Conservation (phyloP, 2,113 vertebrate genomes). For the Hystrix brachyura region DNA sequence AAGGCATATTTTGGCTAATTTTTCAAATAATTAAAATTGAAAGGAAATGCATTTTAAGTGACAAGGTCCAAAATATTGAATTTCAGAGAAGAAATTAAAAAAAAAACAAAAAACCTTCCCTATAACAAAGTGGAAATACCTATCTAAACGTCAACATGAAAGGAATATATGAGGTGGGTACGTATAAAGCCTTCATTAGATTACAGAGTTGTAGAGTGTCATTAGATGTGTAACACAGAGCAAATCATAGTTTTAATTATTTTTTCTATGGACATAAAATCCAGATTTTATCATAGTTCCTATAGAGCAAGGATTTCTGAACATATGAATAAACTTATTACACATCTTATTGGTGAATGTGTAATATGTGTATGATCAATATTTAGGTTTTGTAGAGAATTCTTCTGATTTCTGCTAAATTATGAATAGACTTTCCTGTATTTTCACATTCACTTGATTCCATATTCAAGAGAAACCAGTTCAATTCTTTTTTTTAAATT, state of each 20-base stretch:
- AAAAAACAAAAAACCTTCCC: background rate
- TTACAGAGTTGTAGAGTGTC: background rate
- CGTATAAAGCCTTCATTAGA: background rate
- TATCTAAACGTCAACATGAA: background rate
- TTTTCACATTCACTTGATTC: background rate
- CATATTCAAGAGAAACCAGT: background rate
- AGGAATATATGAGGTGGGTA: background rate
- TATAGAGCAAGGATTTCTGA: background rate
- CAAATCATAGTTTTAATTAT: background rate
- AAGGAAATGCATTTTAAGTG: background rate
- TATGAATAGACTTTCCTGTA: background rate
- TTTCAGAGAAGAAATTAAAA: background rate
- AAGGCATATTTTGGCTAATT: background rate
- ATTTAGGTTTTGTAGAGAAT: background rate
- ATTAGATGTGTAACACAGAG: background rate
- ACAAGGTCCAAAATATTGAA: background rate
- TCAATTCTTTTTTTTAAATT: background rate
- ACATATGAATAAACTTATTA: background rate
- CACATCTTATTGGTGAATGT: background rate
- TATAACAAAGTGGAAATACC: background rate
- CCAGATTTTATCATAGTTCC: background rate
- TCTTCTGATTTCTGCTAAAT: background rate
- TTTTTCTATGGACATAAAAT: background rate
- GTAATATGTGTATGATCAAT: background rate
- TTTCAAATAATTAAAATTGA: background rate